Evolutionary conservation across 92 coral and sea anemone genomes (phyloP), one percentile per base, ranked within the genome.

Genomic region (Porites rus): DNA sequence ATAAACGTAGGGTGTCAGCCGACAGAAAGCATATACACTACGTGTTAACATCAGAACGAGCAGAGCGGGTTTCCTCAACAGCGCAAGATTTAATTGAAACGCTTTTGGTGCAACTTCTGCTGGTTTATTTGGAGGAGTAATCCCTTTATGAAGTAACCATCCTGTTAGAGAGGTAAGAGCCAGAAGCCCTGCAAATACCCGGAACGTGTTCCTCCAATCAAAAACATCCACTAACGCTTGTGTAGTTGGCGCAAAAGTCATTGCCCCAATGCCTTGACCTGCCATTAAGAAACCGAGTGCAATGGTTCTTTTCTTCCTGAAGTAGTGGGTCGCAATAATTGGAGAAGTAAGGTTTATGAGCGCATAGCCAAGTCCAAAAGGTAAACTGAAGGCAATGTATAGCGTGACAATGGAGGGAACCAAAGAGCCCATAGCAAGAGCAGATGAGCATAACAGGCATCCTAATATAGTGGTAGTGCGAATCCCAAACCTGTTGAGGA

Each of bases 181-280:
- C 76, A 68, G 54, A 80, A 66, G 19, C 21, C 88, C 91, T 18
- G 88, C 85, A 78, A 87, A 58, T 8, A 87, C 88, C 54, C 91
- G 80, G 19, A 76, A 83, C 5, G 91, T 73, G 21, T 82, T 77
- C 61, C 91, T 82, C 94, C 94, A 91, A 43, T 61, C 85, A 6
- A 90, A 2, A 10, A 78, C 69, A 6, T 81, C 88, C 38, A 76
- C 78, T 3, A 90, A 78, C 21, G 59, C 78, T 43, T 81, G 91
- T 14, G 71, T 12, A 3, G 80, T 52, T 4, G 88, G 93, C 5
- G 88, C 88, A 14, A 90, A 22, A 24, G 81, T 72, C 79, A 90
- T 58, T 38, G 88, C 64, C 20, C 93, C 93, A 13, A 87, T 7
- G 3, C 84, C 79, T 46, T 77, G 69, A 21, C 93, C 93, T 1